A percentile compares a stretch with the other conserved stretches of the same genome.
Conservation (phyloP, 2,888 invertebrate genomes). For the Choreutis nemorana region DNA sequence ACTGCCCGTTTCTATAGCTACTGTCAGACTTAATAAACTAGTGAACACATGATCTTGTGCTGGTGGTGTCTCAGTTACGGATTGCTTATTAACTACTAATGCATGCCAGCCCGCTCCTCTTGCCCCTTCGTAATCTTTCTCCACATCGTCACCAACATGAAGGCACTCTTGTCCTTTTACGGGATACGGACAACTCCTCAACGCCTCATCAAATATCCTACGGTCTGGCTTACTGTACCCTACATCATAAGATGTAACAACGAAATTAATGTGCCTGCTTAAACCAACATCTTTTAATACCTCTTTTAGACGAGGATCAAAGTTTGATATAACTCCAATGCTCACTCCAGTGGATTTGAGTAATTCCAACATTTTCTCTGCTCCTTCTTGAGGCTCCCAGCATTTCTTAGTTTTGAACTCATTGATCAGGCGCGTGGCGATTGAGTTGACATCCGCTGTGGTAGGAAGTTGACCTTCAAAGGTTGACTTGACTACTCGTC, state of each 20-base stretch:
- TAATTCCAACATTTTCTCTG: conserved; percentile 69
- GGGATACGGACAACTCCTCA: conserved; percentile 42
- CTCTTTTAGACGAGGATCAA: conserved; percentile 79
- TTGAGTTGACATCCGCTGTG: conserved; percentile 22
- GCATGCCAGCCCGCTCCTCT: conserved; percentile 79
- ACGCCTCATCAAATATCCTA: conserved; percentile 74
- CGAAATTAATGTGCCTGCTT: conserved; percentile 78
- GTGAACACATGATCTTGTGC: conserved; percentile 26
- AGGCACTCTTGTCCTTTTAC: conserved; percentile 71
- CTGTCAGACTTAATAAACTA: conserved; percentile 27
- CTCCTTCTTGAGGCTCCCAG: conserved; percentile 75
- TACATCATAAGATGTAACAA: conserved; percentile 79
- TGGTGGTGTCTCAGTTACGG: conserved; percentile 16
- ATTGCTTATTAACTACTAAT: conserved; percentile 25
- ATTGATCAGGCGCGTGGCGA: conserved; percentile 70
- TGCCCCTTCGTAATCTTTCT: conserved; percentile 82
- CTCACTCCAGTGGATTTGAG: conserved; percentile 50
- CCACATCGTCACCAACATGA: conserved; percentile 83
- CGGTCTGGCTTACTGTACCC: conserved; percentile 79
- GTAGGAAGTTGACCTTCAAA: conserved; percentile 62
- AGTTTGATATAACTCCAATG: conserved; percentile 87
- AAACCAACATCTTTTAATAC: conserved; percentile 73
- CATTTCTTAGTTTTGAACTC: conserved; percentile 75
- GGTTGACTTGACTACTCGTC: conserved; percentile 69
- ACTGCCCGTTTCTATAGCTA: conserved; percentile 19